These are phyloP conservation scores for Bombus sibiricus DNA, from an alignment of 1,140 invertebrate species.

Conservation along the genomic window DNA sequence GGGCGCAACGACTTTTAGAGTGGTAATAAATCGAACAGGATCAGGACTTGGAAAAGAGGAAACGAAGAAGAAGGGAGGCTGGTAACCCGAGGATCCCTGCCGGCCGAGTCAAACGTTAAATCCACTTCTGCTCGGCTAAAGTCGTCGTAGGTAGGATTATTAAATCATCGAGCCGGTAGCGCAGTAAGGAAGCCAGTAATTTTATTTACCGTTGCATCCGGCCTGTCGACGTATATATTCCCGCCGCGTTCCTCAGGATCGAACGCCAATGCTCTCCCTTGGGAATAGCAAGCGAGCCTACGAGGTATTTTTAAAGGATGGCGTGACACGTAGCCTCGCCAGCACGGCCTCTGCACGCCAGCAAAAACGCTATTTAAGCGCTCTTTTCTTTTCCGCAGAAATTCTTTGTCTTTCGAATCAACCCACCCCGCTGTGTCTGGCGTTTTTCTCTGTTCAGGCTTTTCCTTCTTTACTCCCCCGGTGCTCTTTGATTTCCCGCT, in stretches of 20 bases:
- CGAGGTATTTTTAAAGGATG: neutral
- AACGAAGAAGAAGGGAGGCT: neutral
- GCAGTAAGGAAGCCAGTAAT: neutral
- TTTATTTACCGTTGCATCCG: slow-evolving; percentile 33
- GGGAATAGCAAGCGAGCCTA: slow-evolving; percentile 12
- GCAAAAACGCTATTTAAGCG: neutral
- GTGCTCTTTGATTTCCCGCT: neutral
- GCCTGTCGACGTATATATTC: neutral
- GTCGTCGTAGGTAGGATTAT: slow-evolving; percentile 26
- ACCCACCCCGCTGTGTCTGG: neutral
- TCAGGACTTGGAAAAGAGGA: neutral
- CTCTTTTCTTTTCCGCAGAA: neutral
- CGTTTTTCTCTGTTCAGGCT: no score
- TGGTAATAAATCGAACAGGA: slow-evolving; percentile 46
- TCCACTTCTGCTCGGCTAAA: slow-evolving; percentile 27
- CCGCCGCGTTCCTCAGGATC: neutral
- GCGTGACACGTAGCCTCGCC: neutral
- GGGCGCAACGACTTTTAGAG: neutral
- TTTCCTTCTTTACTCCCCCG: neutral
- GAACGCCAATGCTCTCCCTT: neutral
- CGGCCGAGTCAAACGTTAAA: slow-evolving; percentile 1
- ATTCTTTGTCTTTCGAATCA: neutral
- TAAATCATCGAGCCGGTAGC: slow-evolving; percentile 16
- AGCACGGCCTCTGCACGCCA: neutral
- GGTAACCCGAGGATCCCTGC: neutral